phyloP scores from a whole-genome alignment of 2,113 vertebrate genomes.

The Chrysemys picta region DNA sequence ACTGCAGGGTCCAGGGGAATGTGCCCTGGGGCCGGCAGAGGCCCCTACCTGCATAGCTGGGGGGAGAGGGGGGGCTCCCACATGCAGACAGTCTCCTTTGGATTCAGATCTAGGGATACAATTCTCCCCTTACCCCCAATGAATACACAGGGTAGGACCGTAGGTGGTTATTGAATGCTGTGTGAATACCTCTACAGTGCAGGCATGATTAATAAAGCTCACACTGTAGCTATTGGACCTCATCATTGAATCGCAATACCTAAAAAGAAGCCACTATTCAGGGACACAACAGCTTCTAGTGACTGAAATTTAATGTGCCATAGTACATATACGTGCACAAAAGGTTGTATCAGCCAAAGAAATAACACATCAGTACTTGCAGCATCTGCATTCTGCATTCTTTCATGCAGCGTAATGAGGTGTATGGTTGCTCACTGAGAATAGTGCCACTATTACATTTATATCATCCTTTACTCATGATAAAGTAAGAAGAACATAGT shows the following conservation, averaged over 20 bases:
- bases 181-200: neutral
- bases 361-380: neutral
- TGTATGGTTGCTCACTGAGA: neutral
- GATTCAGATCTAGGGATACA: neutral
- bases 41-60: neutral
- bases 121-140: neutral
- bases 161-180: neutral
- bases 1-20: neutral
- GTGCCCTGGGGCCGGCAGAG: neutral
- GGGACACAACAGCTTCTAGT: neutral
- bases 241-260: neutral
- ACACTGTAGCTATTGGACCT: neutral
- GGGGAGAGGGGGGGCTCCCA: neutral
- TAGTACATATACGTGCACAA: rapidly evolving
- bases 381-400: neutral
- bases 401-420: rapidly evolving
- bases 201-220: neutral
- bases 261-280: neutral
- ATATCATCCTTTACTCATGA: rapidly evolving
- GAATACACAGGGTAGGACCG: neutral
- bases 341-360: neutral
- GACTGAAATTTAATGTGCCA: rapidly evolving
- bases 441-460: neutral
- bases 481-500: neutral
- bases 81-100: neutral